phyloP scores from a whole-genome alignment of 1,140 invertebrate genomes.

The Drosophila nannoptera region DNA sequence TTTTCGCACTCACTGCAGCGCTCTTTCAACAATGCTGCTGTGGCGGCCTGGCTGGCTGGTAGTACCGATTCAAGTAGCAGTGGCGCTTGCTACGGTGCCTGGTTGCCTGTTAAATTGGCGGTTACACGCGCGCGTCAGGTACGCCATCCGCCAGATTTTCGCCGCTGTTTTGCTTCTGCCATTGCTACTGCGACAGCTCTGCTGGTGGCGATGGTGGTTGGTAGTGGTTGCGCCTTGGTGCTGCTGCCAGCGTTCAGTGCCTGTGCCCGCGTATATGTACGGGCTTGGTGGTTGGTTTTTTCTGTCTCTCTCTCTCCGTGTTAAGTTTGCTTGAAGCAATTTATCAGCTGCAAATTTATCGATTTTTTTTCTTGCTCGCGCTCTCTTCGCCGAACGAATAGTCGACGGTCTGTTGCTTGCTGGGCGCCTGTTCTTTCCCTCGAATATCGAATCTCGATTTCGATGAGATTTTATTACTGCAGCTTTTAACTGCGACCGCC shows the following conservation, averaged over 20 bases:
- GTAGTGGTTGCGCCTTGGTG: slow-evolving; percentile 10
- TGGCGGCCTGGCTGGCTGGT: slow-evolving; percentile 28
- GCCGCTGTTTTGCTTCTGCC: slow-evolving; percentile 14
- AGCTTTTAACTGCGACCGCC: slow-evolving; percentile 2
- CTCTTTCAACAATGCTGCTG: slow-evolving; percentile 25
- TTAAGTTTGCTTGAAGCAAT: slow-evolving; percentile 9
- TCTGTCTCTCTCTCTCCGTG: slow-evolving; percentile 7
- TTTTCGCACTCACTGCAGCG: slow-evolving; percentile 27
- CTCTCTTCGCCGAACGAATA: slow-evolving; percentile 23
- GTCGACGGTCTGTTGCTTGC: slow-evolving; percentile 46
- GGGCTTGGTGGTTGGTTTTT: slow-evolving; percentile 17
- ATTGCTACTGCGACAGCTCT: not conserved
- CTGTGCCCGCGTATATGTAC: slow-evolving; percentile 17
- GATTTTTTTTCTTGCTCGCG: slow-evolving; percentile 47
- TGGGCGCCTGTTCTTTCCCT: slow-evolving; percentile 79
- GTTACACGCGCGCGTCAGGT: slow-evolving; percentile 78
- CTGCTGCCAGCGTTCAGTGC: slow-evolving; percentile 30
- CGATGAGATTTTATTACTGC: slow-evolving; percentile 77
- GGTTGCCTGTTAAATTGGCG: slow-evolving; percentile 79
- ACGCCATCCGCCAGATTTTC: slow-evolving; percentile 35
- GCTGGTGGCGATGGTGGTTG: slow-evolving; percentile 23
- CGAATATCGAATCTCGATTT: slow-evolving; percentile 79
- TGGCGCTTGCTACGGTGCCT: slow-evolving; percentile 56
- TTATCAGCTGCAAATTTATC: slow-evolving; percentile 58
- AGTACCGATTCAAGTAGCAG: slow-evolving; percentile 6